Conservation (phyloP, 1,140 invertebrate species). For the Cotesia vestalis region DNA sequence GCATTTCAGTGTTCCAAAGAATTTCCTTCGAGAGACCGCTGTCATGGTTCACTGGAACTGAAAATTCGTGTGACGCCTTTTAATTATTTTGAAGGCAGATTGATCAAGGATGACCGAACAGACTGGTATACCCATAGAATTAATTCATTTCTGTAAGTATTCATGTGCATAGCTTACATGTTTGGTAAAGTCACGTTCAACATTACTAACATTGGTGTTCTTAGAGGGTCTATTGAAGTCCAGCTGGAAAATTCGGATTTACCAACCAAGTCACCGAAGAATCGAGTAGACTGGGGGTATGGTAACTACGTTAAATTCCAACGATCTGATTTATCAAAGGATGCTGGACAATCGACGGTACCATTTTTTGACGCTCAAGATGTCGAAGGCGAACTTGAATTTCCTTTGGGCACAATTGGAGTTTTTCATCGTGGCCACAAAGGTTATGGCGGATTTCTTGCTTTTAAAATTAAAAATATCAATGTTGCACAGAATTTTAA, state of each 20-base stretch:
- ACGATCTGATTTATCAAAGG: not conserved
- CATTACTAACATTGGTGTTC: not conserved
- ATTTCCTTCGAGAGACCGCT: not conserved
- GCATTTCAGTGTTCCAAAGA: not conserved
- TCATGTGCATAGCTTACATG: too few species aligned
- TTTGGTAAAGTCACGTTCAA: too few species aligned
- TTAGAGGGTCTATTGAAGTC: not conserved
- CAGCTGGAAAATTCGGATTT: too few species aligned
- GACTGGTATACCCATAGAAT: not conserved
- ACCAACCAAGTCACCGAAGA: not conserved
- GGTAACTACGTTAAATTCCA: not conserved
- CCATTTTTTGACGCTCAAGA: not conserved
- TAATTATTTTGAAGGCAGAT: not conserved
- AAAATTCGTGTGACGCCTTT: not conserved
- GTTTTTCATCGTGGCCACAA: not conserved
- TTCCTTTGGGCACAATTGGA: not conserved
- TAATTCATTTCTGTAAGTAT: too few species aligned
- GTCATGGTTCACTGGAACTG: not conserved
- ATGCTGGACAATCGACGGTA: not conserved
- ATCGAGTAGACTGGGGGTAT: not conserved
- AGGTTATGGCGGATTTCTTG: not conserved
- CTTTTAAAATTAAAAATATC: too few species aligned
- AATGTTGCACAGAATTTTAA: too few species aligned
- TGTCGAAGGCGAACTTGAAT: not conserved
- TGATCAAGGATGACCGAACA: not conserved